Conservation (phyloP, 2,113 vertebrate genomes). For the Trichomycterus rosablanca region DNA sequence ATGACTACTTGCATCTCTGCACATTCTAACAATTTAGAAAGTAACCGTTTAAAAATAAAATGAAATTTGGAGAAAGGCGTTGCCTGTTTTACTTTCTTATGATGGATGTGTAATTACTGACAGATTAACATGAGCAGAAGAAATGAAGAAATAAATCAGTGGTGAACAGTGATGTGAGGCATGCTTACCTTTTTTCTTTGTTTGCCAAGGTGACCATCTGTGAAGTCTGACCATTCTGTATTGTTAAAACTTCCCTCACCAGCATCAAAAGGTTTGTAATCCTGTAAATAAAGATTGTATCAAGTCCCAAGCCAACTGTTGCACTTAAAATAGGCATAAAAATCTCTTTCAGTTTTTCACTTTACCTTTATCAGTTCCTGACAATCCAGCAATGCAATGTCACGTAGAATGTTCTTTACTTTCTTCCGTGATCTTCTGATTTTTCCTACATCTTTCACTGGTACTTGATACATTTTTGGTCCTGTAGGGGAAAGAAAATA, state of each 20-base stretch:
- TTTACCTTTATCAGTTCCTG: constrained; percentile 74
- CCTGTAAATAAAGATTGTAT: constrained; percentile 29
- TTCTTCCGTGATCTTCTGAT: constrained; percentile 80
- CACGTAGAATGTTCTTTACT: constrained; percentile 79
- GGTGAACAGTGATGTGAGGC: too few species aligned
- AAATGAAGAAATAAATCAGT: too few species aligned
- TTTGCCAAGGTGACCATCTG: constrained; percentile 44
- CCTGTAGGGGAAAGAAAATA: constrained; percentile 19
- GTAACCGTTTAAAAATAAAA: too few species aligned
- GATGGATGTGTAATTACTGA: too few species aligned
- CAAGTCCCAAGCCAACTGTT: background rate
- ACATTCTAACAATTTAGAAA: too few species aligned
- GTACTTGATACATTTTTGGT: constrained; percentile 79
- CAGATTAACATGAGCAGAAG: too few species aligned
- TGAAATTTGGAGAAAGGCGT: too few species aligned
- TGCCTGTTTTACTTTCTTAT: too few species aligned
- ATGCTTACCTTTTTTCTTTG: constrained; percentile 50
- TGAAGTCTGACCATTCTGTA: constrained; percentile 53
- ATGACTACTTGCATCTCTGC: background rate
- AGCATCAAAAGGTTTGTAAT: constrained; percentile 47
- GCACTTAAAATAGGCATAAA: too few species aligned
- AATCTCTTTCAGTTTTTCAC: background rate
- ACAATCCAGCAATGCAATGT: constrained; percentile 80
- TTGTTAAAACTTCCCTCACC: constrained; percentile 51
- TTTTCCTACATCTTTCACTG: constrained; percentile 80